A percentile compares a stretch with the other conserved stretches of the same genome.
Conservation (phyloP, 2,888 invertebrate species). For the Lycocerus yunnanus region DNA sequence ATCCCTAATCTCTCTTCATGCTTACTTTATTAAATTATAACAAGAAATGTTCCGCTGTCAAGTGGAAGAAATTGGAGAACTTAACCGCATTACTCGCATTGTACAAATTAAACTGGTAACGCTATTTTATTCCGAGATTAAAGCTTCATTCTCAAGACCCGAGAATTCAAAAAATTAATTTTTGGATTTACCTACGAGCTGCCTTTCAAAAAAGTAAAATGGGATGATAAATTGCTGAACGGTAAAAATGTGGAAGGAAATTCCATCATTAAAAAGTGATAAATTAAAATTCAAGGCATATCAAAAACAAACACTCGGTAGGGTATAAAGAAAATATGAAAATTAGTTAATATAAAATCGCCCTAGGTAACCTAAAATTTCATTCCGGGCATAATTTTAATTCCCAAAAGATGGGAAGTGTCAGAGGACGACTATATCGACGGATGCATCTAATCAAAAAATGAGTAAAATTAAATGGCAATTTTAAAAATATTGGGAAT, state of each 20-base stretch:
- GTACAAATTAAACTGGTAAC: not conserved
- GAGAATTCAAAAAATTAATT: not conserved
- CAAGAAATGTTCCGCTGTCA: not conserved
- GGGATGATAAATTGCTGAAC: not conserved
- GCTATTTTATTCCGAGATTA: not conserved
- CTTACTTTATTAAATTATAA: not conserved
- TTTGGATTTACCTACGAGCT: too few species aligned
- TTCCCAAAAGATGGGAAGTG: not conserved
- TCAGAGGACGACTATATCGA: not conserved
- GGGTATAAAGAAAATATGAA: conserved; percentile 25
- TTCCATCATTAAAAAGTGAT: conserved; percentile 3
- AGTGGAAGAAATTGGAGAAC: not conserved
- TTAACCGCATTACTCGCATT: not conserved
- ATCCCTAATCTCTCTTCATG: not conserved
- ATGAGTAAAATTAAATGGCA: not conserved
- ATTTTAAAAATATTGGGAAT: not conserved
- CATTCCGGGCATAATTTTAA: not conserved
- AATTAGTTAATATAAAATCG: conserved; percentile 33
- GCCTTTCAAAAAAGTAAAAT: not conserved
- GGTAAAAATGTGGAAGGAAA: too few species aligned
- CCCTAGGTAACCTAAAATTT: not conserved
- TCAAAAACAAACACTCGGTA: conserved; percentile 15
- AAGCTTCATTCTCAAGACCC: not conserved
- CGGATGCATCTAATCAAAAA: not conserved
- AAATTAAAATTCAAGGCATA: conserved; percentile 25